Conservation (phyloP, 1,140 invertebrate genomes). For the Lasaia peninsularis region DNA sequence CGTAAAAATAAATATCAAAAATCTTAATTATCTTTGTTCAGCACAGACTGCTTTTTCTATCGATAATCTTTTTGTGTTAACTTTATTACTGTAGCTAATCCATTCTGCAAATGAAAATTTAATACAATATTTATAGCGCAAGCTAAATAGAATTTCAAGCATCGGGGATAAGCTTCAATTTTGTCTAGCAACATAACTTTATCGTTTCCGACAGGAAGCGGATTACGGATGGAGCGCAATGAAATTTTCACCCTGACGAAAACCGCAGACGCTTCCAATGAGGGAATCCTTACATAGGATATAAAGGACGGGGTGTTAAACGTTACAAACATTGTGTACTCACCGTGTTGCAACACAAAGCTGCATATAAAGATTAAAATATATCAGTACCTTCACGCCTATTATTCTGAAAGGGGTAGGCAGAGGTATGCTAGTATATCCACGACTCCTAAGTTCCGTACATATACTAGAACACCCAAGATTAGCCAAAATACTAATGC, state of each 20-base stretch:
- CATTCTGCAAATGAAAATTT: neutral
- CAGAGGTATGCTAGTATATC: too few relatives aligned
- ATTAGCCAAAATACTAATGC: too few relatives aligned
- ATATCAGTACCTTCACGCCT: too few relatives aligned
- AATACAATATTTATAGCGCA: neutral
- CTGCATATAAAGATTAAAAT: too few relatives aligned
- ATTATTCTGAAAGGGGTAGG: too few relatives aligned
- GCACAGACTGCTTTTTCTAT: too few relatives aligned
- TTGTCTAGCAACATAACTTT: neutral
- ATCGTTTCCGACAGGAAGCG: neutral
- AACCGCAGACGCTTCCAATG: neutral
- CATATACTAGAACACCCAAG: too few relatives aligned
- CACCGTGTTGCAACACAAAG: neutral
- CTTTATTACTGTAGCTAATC: too few relatives aligned
- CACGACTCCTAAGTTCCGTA: too few relatives aligned
- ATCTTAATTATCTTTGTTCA: too few relatives aligned
- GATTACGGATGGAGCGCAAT: neutral
- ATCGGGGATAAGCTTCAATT: neutral
- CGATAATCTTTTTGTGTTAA: too few relatives aligned
- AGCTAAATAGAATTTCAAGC: neutral
- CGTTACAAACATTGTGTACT: neutral
- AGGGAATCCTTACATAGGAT: neutral
- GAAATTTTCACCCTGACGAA: slow-evolving; percentile 3
- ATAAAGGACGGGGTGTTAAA: neutral
- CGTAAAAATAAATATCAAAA: too few relatives aligned